These are phyloP conservation scores for Periophthalmodon schlosseri DNA, from an alignment of 2,113 vertebrate species.

Conservation along the genomic window DNA sequence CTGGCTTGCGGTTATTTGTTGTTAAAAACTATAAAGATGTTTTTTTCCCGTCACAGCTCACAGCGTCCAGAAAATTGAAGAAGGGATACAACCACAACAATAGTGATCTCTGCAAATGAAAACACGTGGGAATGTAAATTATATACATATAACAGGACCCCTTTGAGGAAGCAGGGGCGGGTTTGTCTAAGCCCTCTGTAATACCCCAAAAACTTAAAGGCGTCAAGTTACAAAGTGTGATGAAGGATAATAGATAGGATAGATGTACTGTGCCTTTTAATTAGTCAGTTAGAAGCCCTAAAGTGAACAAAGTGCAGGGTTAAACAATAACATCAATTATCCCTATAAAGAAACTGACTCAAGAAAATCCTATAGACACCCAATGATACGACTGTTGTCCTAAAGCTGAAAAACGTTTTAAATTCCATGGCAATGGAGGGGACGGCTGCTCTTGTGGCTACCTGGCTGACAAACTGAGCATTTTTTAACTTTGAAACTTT, in stretches of 20 bases:
- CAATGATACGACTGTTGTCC: too few relatives aligned
- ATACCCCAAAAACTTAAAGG: not conserved
- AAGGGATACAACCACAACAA: not conserved
- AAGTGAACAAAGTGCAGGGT: not conserved
- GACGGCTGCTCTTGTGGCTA: too few relatives aligned
- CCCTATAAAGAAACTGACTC: not conserved
- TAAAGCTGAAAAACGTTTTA: too few relatives aligned
- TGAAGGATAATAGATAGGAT: not conserved
- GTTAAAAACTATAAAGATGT: not conserved
- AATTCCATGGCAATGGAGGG: too few relatives aligned
- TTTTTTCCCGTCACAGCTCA: not conserved
- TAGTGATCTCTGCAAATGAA: not conserved
- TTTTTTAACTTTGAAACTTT: too few relatives aligned
- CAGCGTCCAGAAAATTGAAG: not conserved
- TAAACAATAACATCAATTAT: not conserved
- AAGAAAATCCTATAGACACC: not conserved
- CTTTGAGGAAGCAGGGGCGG: not conserved
- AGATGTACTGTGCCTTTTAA: not conserved
- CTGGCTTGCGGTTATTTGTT: not conserved
- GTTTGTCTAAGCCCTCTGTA: not conserved
- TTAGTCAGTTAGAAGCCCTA: not conserved
- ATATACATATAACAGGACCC: not conserved
- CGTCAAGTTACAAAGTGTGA: not conserved
- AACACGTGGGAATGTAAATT: not conserved
- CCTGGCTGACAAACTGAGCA: too few relatives aligned